Conservation (phyloP, 2,113 vertebrate species). For the Pelvicachromis taeniatus region DNA sequence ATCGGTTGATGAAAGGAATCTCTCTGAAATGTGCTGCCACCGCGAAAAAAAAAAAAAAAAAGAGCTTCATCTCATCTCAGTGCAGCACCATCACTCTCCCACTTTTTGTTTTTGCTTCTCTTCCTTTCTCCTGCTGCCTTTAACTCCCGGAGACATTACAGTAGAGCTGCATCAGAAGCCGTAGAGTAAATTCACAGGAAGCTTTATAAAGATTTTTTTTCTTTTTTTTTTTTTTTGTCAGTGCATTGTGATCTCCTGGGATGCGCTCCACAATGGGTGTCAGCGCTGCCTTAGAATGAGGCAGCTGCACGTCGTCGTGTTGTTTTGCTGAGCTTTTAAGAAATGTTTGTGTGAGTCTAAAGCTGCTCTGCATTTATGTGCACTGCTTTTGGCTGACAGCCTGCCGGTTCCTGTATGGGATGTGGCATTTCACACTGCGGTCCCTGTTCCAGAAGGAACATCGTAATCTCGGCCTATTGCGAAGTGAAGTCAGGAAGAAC, state of each 20-base stretch:
- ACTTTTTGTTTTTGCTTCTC: conserved; percentile 8
- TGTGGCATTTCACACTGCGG: conserved; percentile 26
- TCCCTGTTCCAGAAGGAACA: conserved; percentile 26
- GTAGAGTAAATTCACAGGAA: conserved; percentile 10
- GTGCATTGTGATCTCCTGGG: conserved; percentile 36
- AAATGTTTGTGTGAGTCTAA: conserved; percentile 28
- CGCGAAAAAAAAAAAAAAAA: conserved; percentile 22
- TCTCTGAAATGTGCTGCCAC: conserved; percentile 21
- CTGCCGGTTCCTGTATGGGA: conserved; percentile 23
- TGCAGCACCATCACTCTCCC: conserved; percentile 11
- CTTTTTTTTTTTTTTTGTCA: neutral
- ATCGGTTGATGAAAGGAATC: conserved; percentile 47
- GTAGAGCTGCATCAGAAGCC: neutral
- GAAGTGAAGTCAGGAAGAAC: conserved; percentile 15
- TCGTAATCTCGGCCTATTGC: conserved; percentile 25
- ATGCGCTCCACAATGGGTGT: conserved; percentile 28
- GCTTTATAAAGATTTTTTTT: conserved; percentile 3
- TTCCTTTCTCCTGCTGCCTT: neutral
- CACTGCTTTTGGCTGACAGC: conserved; percentile 18
- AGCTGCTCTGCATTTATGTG: conserved; percentile 13
- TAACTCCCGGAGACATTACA: neutral
- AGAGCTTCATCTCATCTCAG: conserved; percentile 32
- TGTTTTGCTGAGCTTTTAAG: conserved; percentile 59
- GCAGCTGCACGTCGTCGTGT: conserved; percentile 1
- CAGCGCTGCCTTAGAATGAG: conserved; percentile 11